Conservation (phyloP, 1,140 invertebrate genomes). For the Uloborus diversus region DNA sequence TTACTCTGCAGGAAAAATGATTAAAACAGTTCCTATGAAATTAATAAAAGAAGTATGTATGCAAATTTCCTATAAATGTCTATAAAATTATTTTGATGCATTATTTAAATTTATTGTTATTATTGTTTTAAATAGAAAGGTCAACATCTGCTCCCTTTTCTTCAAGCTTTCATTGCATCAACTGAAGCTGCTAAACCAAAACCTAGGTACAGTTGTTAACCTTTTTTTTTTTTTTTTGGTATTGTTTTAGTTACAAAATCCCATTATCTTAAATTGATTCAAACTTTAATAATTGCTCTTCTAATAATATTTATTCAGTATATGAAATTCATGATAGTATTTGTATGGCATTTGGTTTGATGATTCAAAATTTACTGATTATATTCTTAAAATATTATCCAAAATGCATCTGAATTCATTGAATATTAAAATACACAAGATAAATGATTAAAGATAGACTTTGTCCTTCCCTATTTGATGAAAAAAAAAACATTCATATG, state of each 20-base stretch:
- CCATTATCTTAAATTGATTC: background rate
- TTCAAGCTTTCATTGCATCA: slow-evolving; percentile 76
- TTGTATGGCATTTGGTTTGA: background rate
- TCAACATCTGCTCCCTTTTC: slow-evolving; percentile 82
- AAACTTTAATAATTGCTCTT: background rate
- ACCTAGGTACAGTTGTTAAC: slow-evolving; percentile 57
- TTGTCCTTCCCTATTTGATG: no score
- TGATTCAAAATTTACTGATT: no score
- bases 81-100: background rate
- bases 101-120: slow-evolving; percentile 3
- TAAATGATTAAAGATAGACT: no score
- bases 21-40: slow-evolving; percentile 76
- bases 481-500: no score
- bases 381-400: no score
- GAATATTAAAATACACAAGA: no score
- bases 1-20: slow-evolving; percentile 66
- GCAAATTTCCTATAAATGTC: background rate
- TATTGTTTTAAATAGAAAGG: slow-evolving; percentile 71
- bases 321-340: background rate
- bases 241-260: background rate
- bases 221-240: slow-evolving; percentile 8
- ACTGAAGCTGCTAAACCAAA: slow-evolving; percentile 68
- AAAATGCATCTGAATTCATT: no score
- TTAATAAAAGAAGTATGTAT: slow-evolving; percentile 73
- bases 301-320: background rate